Conservation (phyloP, 53 echinoderm and acorn worm species). For the Apostichopus leukothele region DNA sequence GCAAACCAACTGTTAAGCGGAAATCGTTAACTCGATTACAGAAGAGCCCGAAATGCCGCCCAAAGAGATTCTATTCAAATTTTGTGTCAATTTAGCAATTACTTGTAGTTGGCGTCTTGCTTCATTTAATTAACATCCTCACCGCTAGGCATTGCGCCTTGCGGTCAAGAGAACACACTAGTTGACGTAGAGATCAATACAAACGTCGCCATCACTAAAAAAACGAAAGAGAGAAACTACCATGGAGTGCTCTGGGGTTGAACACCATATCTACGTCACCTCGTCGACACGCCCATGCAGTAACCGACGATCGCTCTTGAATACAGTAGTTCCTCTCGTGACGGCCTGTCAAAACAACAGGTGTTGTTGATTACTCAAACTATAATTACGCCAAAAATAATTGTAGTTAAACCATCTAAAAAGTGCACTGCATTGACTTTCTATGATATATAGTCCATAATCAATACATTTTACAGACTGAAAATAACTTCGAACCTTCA, state of each 20-base stretch:
- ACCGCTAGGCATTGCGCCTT: slow-evolving; percentile 13
- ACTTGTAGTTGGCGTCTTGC: slow-evolving; percentile 26
- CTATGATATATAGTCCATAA: too few relatives aligned
- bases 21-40: slow-evolving; percentile 30
- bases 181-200: background rate
- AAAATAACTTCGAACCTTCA: too few relatives aligned
- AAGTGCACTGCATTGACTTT: too few relatives aligned
- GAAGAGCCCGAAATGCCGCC: background rate
- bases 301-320: background rate
- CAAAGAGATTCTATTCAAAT: slow-evolving; percentile 43
- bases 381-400: too few relatives aligned
- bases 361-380: background rate
- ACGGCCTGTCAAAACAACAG: background rate
- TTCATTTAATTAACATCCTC: slow-evolving; percentile 22
- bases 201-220: background rate
- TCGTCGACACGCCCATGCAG: background rate
- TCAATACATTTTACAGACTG: too few relatives aligned
- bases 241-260: slow-evolving; percentile 4
- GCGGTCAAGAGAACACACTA: slow-evolving; percentile 20
- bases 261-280: background rate
- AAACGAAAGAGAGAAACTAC: background rate
- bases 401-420: too few relatives aligned
- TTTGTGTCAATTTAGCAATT: slow-evolving; percentile 45
- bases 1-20: slow-evolving; percentile 42
- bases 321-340: background rate